These are phyloP conservation scores for Ganaspis sp. DNA, from an alignment of 1,140 invertebrate species.

Conservation along the genomic window DNA sequence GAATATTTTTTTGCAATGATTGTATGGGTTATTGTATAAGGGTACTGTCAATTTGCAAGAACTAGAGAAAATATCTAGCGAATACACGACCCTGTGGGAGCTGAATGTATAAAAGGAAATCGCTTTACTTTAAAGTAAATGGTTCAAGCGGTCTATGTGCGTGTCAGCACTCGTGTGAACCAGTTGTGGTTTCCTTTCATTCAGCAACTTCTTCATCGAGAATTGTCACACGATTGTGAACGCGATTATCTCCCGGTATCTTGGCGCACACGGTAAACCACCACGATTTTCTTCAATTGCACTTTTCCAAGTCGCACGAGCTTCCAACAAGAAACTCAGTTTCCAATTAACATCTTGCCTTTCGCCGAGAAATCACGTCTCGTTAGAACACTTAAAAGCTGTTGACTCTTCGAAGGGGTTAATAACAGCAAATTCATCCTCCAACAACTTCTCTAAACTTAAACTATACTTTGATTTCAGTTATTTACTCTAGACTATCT, in stretches of 20 bases:
- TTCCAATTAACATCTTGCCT: not conserved
- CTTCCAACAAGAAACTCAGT: conserved; percentile 5
- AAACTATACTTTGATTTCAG: no score
- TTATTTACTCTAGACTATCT: no score
- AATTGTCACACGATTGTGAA: conserved; percentile 70
- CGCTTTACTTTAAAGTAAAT: conserved; percentile 69
- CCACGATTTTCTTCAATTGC: conserved; percentile 47
- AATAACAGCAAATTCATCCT: no score
- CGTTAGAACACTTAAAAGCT: not conserved
- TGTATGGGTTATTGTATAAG: not conserved
- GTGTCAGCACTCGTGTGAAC: conserved; percentile 68
- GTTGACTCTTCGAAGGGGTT: not conserved
- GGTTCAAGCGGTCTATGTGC: conserved; percentile 59
- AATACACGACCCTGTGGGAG: conserved; percentile 62
- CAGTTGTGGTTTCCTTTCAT: conserved; percentile 73
- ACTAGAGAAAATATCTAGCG: conserved; percentile 5
- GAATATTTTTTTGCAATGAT: not conserved
- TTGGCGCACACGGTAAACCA: conserved; percentile 52
- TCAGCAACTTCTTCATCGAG: conserved; percentile 71
- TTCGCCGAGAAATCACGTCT: not conserved
- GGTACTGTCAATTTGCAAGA: not conserved
- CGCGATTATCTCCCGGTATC: conserved; percentile 57
- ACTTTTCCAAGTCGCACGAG: conserved; percentile 37
- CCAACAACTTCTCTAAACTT: no score
- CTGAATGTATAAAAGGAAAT: conserved; percentile 69